Percentiles rank a stretch among this genome's conserved stretches.
Conservation (phyloP, 1,140 invertebrate genomes). For the Chrysoperla carnea region DNA sequence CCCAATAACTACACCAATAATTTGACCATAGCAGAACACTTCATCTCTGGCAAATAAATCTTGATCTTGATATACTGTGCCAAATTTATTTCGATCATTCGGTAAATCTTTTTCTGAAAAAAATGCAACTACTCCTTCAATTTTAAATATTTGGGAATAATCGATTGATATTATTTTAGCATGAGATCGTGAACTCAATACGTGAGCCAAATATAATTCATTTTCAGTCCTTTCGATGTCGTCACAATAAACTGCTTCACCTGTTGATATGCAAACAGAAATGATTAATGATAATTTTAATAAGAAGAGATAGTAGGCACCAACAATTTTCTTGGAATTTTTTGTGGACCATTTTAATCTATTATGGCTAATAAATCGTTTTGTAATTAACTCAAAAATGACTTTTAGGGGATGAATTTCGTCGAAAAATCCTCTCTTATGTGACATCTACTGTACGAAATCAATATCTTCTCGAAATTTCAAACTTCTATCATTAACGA, state of each 20-base stretch:
- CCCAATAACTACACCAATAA: conserved; percentile 61
- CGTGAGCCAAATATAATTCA: conserved; percentile 60
- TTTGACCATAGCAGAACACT: conserved; percentile 59
- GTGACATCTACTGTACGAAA: too few species aligned
- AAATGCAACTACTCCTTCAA: conserved; percentile 59
- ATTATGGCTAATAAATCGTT: too few species aligned
- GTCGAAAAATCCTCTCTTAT: too few species aligned
- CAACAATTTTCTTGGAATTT: too few species aligned
- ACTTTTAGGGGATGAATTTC: too few species aligned
- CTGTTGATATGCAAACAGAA: conserved; percentile 34
- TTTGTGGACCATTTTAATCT: too few species aligned
- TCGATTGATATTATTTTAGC: conserved; percentile 68
- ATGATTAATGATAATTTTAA: too few species aligned
- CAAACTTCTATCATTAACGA: too few species aligned
- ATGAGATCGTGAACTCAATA: conserved; percentile 60
- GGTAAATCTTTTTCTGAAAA: conserved; percentile 51
- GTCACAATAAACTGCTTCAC: conserved; percentile 83
- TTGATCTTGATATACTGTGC: conserved; percentile 58
- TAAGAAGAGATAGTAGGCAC: too few species aligned
- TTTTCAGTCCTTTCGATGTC: conserved; percentile 59
- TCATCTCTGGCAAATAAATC: conserved; percentile 49
- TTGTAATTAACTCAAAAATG: too few species aligned
- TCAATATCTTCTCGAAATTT: too few species aligned
- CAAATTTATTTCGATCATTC: conserved; percentile 38
- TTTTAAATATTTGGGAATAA: conserved; percentile 44